Evolutionary conservation across 2,888 invertebrate genomes (phyloP).

Genomic region (Yponomeuta sedellus): DNA sequence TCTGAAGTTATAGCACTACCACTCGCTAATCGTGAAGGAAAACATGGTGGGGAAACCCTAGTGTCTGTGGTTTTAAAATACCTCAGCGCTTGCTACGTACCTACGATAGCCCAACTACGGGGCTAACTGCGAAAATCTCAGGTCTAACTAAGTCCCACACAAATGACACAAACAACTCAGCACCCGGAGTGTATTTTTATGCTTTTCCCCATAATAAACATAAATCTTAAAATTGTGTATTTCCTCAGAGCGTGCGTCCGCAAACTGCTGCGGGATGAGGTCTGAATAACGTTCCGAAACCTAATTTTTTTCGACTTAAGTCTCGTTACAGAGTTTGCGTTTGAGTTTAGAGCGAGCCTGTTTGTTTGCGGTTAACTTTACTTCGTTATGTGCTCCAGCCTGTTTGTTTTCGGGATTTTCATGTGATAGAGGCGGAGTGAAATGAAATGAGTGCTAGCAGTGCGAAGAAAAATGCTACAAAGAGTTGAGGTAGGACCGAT

Average conservation of each 20-base stretch:
- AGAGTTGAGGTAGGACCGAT: no score
- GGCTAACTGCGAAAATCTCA: no score
- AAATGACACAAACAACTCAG: no score
- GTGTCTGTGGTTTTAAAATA: no score
- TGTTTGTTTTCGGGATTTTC: constrained; percentile 1
- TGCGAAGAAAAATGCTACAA: no score
- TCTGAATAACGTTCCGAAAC: background rate
- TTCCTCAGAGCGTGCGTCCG: background rate
- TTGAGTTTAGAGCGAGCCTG: constrained; percentile 8
- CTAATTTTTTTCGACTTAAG: constrained; percentile 6
- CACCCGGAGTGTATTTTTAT: background rate
- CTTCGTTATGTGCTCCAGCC: background rate
- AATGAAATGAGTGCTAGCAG: no score
- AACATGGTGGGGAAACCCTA: no score
- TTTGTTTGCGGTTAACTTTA: constrained; percentile 7
- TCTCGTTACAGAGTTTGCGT: constrained; percentile 14
- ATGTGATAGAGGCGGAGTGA: background rate
- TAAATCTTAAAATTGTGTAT: background rate
- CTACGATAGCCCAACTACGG: no score
- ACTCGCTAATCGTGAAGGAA: no score
- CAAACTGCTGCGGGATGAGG: background rate
- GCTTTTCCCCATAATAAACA: background rate
- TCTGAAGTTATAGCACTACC: no score
- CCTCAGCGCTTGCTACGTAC: no score
- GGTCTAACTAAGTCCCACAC: no score